A percentile compares a stretch with the other conserved stretches of the same genome.
These are phyloP conservation scores for Hipposideros larvatus DNA, from an alignment of 2,797 vertebrate genomes.

Conservation along the genomic window DNA sequence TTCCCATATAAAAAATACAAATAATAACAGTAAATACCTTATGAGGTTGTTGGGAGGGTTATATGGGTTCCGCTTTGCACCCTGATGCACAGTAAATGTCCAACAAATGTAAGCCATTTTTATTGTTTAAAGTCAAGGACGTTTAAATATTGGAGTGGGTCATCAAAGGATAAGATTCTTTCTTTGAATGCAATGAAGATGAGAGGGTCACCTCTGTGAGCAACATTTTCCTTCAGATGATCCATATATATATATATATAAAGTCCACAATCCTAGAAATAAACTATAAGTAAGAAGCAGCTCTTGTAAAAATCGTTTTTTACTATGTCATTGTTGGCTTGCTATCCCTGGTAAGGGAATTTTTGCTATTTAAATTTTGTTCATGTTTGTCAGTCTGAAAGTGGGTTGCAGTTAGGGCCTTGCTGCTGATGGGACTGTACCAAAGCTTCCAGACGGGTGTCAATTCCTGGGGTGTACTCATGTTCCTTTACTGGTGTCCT, in stretches of 20 bases:
- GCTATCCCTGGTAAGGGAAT: neutral
- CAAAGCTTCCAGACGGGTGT: neutral
- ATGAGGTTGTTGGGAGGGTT: neutral
- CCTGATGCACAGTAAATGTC: neutral
- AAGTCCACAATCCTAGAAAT: neutral
- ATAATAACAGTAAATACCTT: neutral
- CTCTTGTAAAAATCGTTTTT: constrained; percentile 47
- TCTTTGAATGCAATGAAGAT: neutral
- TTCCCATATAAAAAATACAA: constrained; percentile 17
- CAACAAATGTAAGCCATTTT: constrained; percentile 5
- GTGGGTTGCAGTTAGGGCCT: neutral
- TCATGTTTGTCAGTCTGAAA: neutral
- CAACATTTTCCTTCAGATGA: neutral
- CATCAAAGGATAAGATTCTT: neutral
- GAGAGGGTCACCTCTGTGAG: neutral
- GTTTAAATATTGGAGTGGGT: neutral
- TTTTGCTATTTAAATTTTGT: neutral
- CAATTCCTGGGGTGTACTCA: accelerated
- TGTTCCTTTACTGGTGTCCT: neutral
- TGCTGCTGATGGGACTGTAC: neutral
- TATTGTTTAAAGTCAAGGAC: constrained; percentile 38
- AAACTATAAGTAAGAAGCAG: constrained; percentile 56
- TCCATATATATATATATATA: neutral
- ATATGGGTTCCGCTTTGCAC: neutral
- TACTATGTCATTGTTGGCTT: constrained; percentile 22